Percentiles rank a stretch among this genome's conserved stretches.
Evolutionary conservation across 1,140 invertebrate species (phyloP).

Genomic region (Stegodyphus dumicola): DNA sequence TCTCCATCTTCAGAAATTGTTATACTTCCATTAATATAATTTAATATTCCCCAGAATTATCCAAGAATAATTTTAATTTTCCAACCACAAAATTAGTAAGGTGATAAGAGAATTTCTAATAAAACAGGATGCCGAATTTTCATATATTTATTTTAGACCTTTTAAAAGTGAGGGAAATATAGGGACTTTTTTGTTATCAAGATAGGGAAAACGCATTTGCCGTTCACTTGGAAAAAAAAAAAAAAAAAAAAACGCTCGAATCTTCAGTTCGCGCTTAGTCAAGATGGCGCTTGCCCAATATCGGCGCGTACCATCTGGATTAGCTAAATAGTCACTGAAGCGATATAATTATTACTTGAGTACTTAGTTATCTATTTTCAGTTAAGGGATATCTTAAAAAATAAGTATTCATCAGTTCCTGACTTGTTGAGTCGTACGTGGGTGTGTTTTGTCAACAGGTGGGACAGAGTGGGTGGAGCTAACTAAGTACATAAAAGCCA

Average conservation of each 20-base stretch:
- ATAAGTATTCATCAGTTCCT: neutral
- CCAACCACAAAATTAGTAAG: no score
- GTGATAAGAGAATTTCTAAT: no score
- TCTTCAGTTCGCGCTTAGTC: neutral
- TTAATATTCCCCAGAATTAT: no score
- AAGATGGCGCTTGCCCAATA: conserved; percentile 20
- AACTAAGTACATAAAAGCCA: conserved; percentile 37
- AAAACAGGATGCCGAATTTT: no score
- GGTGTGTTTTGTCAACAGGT: conserved; percentile 52
- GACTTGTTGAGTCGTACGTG: conserved; percentile 22
- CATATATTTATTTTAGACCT: no score
- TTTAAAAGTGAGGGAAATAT: neutral
- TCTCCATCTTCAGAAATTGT: no score
- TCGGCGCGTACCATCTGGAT: conserved; percentile 3
- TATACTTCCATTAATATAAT: no score
- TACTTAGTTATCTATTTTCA: conserved; percentile 1
- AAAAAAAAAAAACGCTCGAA: neutral
- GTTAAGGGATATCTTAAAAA: neutral
- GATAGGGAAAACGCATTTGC: conserved; percentile 7
- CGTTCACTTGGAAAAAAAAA: neutral
- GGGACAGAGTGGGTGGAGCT: conserved; percentile 38
- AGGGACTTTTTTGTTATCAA: neutral
- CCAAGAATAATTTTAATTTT: no score
- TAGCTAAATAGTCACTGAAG: neutral
- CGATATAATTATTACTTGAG: neutral